phyloP scores from a whole-genome alignment of 30 jellyfish, hydroid and myxozoan genomes.

The Hydra vulgaris region DNA sequence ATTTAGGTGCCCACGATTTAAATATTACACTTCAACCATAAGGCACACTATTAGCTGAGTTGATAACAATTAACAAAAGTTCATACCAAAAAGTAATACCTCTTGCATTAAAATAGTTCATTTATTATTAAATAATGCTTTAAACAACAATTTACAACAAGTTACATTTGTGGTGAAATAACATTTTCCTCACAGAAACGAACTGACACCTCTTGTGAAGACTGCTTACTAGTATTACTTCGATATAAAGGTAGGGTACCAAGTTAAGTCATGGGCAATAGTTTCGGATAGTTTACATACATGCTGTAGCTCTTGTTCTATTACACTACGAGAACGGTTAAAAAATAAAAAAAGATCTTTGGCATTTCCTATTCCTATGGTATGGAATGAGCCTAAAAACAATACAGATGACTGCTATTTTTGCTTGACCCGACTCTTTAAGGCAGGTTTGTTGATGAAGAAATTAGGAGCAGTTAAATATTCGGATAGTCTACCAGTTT shows the following conservation, averaged over 20 bases:
- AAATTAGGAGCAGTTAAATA: not conserved
- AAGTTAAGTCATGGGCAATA: constrained; percentile 4
- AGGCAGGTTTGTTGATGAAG: too few relatives aligned
- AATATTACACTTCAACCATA: too few relatives aligned
- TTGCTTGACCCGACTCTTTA: too few relatives aligned
- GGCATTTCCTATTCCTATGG: constrained; percentile 6
- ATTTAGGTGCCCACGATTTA: too few relatives aligned
- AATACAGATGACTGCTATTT: not conserved
- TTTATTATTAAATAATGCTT: too few relatives aligned
- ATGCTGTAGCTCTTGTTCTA: not conserved
- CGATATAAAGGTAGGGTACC: not conserved
- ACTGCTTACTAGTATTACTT: not conserved
- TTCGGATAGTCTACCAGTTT: not conserved
- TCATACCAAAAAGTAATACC: too few relatives aligned
- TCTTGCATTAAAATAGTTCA: too few relatives aligned
- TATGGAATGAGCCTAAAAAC: not conserved
- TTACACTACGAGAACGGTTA: not conserved
- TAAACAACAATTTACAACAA: too few relatives aligned
- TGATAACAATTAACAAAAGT: too few relatives aligned
- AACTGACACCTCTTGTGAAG: not conserved
- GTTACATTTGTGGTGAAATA: not conserved
- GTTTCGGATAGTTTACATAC: too few relatives aligned
- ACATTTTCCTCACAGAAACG: not conserved
- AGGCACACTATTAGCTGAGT: too few relatives aligned
- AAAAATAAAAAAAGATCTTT: not conserved